Conservation (phyloP, 2,113 vertebrate species). For the Misgurnus mizolepis region DNA sequence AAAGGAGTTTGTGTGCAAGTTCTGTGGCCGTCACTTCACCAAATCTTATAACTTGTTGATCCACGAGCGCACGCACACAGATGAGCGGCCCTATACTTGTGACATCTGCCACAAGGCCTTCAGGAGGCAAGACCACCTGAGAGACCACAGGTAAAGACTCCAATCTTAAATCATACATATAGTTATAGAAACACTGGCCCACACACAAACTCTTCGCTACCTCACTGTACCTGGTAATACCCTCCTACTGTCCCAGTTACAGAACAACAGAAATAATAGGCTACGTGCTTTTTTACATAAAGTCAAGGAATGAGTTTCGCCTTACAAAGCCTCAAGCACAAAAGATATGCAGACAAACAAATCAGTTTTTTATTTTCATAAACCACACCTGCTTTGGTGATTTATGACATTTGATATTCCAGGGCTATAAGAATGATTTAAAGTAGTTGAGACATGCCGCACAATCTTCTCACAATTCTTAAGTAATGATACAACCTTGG, state of each 20-base stretch:
- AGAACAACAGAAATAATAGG: background rate
- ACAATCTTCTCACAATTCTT: constrained; percentile 10
- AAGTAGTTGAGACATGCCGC: constrained; percentile 38
- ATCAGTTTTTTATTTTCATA: constrained; percentile 68
- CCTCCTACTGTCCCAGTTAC: background rate
- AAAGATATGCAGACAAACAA: constrained; percentile 68
- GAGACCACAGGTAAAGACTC: constrained; percentile 89
- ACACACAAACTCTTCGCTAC: constrained; percentile 10
- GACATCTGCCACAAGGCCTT: constrained; percentile 99
- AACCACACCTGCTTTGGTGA: constrained; percentile 7
- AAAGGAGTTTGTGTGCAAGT: constrained; percentile 99
- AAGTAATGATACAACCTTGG: constrained; percentile 21
- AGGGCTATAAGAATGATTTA: constrained; percentile 2
- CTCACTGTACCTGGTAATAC: background rate
- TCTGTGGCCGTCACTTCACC: constrained; percentile 97
- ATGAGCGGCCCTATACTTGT: constrained; percentile 95
- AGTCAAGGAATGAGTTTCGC: background rate
- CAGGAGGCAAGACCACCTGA: constrained; percentile 95
- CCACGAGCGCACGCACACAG: constrained; percentile 96
- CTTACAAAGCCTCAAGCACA: background rate
- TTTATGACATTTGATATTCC: constrained; percentile 15
- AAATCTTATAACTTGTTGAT: constrained; percentile 99
- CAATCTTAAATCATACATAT: background rate
- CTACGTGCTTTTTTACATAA: background rate
- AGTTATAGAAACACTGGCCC: background rate